phyloP scores from a whole-genome alignment of 2,113 vertebrate genomes.

The Hemibagrus wyckioides region DNA sequence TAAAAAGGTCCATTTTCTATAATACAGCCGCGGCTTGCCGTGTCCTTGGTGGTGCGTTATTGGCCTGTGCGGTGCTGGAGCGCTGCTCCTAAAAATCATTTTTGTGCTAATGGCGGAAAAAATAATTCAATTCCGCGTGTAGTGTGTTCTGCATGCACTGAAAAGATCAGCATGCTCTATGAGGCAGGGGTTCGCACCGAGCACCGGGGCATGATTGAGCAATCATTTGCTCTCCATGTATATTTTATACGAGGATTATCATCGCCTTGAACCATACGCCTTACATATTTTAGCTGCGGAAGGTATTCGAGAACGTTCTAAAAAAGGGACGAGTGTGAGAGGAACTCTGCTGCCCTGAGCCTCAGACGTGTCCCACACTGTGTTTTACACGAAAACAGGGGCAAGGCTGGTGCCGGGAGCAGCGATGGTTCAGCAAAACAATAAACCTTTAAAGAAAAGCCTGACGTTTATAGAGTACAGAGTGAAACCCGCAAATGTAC shows the following conservation, averaged over 20 bases:
- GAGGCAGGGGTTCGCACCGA: conserved; percentile 2
- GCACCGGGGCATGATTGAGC: conserved; percentile 16
- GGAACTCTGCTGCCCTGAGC: background rate
- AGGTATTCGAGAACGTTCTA: background rate
- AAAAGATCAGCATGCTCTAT: conserved; percentile 20
- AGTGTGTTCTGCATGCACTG: background rate
- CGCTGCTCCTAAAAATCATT: conserved; percentile 43
- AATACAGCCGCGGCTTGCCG: conserved; percentile 2
- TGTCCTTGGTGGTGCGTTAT: conserved; percentile 14
- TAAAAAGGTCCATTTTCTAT: conserved; percentile 34
- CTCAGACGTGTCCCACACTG: background rate
- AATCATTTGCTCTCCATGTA: conserved; percentile 32
- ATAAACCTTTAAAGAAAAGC: background rate
- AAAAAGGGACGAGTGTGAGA: background rate
- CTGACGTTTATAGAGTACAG: background rate
- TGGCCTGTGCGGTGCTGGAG: conserved; percentile 33
- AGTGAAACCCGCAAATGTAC: background rate
- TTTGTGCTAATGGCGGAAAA: conserved; percentile 28
- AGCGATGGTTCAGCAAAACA: background rate
- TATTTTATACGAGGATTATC: conserved; percentile 17
- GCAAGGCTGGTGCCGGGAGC: background rate
- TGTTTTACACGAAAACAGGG: background rate
- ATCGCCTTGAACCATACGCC: too few species aligned
- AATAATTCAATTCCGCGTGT: background rate
- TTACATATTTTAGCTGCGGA: background rate